Evolutionary conservation across 92 coral and sea anemone species (phyloP).

Genomic region (Paramuricea clavata): DNA sequence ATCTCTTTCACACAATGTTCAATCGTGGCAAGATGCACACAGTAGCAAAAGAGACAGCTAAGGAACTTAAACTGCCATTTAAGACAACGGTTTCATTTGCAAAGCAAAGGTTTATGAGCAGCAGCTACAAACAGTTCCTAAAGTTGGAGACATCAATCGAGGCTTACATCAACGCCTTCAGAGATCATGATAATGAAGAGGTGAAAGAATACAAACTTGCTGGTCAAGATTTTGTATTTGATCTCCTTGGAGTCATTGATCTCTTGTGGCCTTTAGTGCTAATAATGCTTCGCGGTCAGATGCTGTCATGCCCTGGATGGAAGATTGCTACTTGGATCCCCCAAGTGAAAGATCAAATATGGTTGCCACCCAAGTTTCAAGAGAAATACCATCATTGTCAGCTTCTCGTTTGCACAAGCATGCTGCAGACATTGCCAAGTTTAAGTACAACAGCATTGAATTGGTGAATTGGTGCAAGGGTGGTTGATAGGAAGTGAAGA

Average conservation of each 20-base stretch:
- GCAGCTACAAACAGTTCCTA: conserved; percentile 38
- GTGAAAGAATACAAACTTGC: conserved; percentile 37
- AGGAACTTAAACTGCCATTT: conserved; percentile 41
- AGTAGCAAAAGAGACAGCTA: conserved; percentile 25
- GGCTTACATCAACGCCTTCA: conserved; percentile 28
- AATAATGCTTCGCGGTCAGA: conserved; percentile 22
- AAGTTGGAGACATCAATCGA: conserved; percentile 33
- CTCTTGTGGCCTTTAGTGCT: conserved; percentile 36
- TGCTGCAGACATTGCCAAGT: neutral
- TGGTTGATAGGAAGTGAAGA: conserved; percentile 15
- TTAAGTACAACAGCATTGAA: conserved; percentile 10
- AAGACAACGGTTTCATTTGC: conserved; percentile 24
- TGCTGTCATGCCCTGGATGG: conserved; percentile 39
- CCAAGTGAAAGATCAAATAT: conserved; percentile 20
- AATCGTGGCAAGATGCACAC: conserved; percentile 34
- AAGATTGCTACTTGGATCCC: conserved; percentile 40
- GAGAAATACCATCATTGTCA: neutral
- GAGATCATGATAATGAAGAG: conserved; percentile 28
- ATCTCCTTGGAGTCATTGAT: conserved; percentile 35
- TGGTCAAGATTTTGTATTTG: conserved; percentile 39
- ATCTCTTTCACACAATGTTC: conserved; percentile 9
- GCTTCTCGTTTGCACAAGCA: conserved; percentile 30
- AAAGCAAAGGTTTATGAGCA: conserved; percentile 47
- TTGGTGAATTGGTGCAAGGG: conserved; percentile 3
- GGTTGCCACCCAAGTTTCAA: conserved; percentile 9